phyloP scores from a whole-genome alignment of 1,140 invertebrate genomes.

The Aphidius ervi region DNA sequence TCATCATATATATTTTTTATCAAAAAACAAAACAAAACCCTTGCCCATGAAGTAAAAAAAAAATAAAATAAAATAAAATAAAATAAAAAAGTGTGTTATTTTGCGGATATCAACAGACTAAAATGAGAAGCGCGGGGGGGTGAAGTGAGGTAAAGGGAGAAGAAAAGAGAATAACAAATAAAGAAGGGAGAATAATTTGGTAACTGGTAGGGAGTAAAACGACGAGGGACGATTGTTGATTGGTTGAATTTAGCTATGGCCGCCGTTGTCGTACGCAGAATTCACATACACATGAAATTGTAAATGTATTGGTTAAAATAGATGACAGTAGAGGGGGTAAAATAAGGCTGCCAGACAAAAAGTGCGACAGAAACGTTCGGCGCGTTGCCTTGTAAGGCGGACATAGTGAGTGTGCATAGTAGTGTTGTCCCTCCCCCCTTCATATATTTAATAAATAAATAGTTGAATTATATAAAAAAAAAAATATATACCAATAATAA shows the following conservation, averaged over 20 bases:
- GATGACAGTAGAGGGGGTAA: conserved; percentile 9
- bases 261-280: not conserved
- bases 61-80: no score
- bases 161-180: no score
- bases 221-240: no score
- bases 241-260: no score
- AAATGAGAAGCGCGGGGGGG: no score
- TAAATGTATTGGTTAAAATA: conserved; percentile 9
- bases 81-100: no score
- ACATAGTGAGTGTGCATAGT: conserved; percentile 30
- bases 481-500: not conserved
- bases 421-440: conserved; percentile 32
- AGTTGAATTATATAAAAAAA: not conserved
- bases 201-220: not conserved
- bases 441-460: conserved; percentile 14
- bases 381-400: conserved; percentile 42
- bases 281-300: conserved; percentile 15
- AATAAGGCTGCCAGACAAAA: conserved; percentile 16
- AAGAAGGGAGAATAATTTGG: no score
- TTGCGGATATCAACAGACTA: no score
- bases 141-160: no score
- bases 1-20: no score
- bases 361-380: conserved; percentile 42
- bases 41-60: no score
- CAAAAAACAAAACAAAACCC: no score